Conservation (phyloP, 2,888 invertebrate species). For the Drosophila dives region DNA sequence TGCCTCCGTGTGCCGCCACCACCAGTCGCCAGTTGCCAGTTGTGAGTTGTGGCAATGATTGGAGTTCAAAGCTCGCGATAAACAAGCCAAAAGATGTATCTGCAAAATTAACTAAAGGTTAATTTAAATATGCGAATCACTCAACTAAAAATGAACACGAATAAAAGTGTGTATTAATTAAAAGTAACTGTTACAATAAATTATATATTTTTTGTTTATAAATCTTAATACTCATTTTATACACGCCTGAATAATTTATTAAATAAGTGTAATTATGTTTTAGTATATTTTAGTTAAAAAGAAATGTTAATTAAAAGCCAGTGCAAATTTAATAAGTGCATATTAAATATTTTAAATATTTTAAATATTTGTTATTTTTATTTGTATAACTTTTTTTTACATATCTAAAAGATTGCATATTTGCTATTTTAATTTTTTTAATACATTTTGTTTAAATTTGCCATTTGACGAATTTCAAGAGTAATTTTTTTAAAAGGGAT, state of each 20-base stretch:
- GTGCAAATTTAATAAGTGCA: no score
- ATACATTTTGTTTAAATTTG: no score
- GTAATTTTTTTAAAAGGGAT: no score
- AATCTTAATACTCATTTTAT: no score
- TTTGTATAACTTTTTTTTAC: no score
- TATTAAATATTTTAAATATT: not conserved
- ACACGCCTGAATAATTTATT: no score
- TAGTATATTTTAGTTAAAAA: no score
- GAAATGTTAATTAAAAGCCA: not conserved
- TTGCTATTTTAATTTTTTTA: no score
- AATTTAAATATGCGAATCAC: constrained; percentile 2
- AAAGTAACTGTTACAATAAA: not conserved
- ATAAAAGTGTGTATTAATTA: not conserved
- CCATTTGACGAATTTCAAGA: no score
- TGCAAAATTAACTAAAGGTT: constrained; percentile 16
- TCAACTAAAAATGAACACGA: not conserved
- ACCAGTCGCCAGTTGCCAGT: not conserved
- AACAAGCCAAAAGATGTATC: constrained; percentile 6
- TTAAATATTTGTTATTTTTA: not conserved
- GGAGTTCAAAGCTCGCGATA: constrained; percentile 37
- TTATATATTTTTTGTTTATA: no score
- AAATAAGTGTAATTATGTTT: no score
- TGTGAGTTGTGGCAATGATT: constrained; percentile 18
- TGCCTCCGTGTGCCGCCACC: constrained; percentile 34
- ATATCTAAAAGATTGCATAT: no score